Conservation (phyloP, 2,888 invertebrate species). For the Brachyptera risi region DNA sequence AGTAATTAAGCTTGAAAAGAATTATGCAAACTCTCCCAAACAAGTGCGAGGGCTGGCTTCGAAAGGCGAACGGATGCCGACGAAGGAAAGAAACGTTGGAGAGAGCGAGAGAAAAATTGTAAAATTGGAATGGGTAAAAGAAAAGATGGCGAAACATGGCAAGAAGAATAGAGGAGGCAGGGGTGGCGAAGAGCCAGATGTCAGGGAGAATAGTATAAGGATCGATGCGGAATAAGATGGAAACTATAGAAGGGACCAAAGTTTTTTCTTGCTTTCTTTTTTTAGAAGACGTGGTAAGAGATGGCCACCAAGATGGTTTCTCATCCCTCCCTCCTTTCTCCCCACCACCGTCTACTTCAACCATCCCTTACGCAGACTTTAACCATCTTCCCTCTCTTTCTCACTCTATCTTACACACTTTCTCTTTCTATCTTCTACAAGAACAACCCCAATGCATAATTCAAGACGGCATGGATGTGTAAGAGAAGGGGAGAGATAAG, state of each 20-base stretch:
- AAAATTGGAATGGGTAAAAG: too few species aligned
- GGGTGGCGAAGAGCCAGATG: slow-evolving; percentile 28
- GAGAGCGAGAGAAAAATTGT: neutral
- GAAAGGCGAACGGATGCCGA: slow-evolving; percentile 20
- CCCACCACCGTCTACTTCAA: too few species aligned
- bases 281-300: slow-evolving; percentile 19
- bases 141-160: slow-evolving; percentile 23
- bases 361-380: too few species aligned
- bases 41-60: neutral
- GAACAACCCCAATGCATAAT: slow-evolving; percentile 27
- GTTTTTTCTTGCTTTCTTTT: slow-evolving; percentile 28
- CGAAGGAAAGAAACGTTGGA: slow-evolving; percentile 14
- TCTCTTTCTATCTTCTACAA: slow-evolving; percentile 5
- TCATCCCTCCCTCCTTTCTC: neutral
- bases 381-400: too few species aligned
- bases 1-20: slow-evolving; percentile 33
- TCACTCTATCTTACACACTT: too few species aligned
- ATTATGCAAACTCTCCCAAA: slow-evolving; percentile 31
- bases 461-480: slow-evolving; percentile 24
- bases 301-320: slow-evolving; percentile 20
- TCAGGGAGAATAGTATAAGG: slow-evolving; percentile 17
- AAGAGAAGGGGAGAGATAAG: slow-evolving; percentile 11
- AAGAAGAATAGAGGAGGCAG: slow-evolving; percentile 16
- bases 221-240: slow-evolving; percentile 20
- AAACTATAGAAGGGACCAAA: slow-evolving; percentile 22